Evolutionary conservation across 2,797 vertebrate species (phyloP), one percentile per base, ranked within the genome.

Genomic region (Semaprochilodus insignis): DNA sequence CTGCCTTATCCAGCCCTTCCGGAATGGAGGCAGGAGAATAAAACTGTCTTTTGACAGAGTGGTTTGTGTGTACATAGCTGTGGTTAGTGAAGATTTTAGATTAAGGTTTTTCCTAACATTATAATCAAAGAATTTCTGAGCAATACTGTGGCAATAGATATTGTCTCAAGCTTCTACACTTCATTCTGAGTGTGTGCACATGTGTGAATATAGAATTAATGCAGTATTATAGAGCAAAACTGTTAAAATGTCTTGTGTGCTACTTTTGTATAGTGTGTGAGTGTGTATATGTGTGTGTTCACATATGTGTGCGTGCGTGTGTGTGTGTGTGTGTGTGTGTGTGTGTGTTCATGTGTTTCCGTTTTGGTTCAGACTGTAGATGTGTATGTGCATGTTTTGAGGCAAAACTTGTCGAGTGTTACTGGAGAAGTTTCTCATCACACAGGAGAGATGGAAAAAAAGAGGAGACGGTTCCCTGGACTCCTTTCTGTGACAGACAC

Each of bases 401-500:
- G 89, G 90, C 87, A 65, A 60, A 77, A 48, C 72, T 74, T 51
- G 25, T 57, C 14, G 67, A 80, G 74, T 75, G 57, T 75, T 81
- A 34, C 78, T 90, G 88, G 74, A 89, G 54, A 88, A 91, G 91
- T 92, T 91, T 84, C 52, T 88, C 74, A 87, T 90, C 91, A 88
- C 87, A 91, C 87, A 21, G 78, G 87, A 88, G 80, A 79, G 74
- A 85, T 83, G 83, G 85, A 86, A 77, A 65, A 85, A 87, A 77
- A 65, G 25, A 84, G 62, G 60, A 88, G 87, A 65, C 6, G 55
- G 85, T 87, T 79, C 79, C 73, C 77, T 78, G 79, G 82, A 93
- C 91, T 92, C 90, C 90, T 90, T 90, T 92, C 88, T 86, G 79
- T 85, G 88, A 92, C 78, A 84, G 91, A 92, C 71, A 84, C 83